phyloP scores from a whole-genome alignment of 2,113 vertebrate species.

The Pomatorhinus ruficollis region DNA sequence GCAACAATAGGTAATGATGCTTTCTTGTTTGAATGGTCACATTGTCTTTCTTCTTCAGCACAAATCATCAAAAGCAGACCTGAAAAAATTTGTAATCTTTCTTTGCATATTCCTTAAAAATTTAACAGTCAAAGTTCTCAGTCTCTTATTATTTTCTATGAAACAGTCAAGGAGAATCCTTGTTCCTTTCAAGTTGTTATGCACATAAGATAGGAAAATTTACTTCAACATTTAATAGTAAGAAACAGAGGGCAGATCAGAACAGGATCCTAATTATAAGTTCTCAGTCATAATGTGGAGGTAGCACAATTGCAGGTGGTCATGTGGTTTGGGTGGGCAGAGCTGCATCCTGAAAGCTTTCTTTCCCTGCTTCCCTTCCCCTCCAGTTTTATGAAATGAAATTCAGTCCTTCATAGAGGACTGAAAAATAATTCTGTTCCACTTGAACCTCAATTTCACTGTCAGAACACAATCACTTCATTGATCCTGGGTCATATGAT shows the following conservation, averaged over 20 bases:
- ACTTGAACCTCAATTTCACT: not conserved
- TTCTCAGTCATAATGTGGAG: not conserved
- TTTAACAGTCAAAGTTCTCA: not conserved
- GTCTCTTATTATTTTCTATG: not conserved
- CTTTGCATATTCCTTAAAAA: not conserved
- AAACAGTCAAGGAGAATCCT: not conserved
- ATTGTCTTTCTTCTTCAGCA: constrained; percentile 8
- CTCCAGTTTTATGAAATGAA: not conserved
- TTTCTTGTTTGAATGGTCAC: not conserved
- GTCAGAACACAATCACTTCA: not conserved
- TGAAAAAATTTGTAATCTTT: not conserved
- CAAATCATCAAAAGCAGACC: not conserved
- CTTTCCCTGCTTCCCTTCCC: not conserved
- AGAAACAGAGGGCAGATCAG: not conserved
- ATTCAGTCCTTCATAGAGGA: not conserved
- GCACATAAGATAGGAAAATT: not conserved
- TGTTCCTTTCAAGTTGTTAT: not conserved
- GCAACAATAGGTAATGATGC: constrained; percentile 60
- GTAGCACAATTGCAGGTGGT: not conserved
- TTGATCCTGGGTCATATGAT: not conserved
- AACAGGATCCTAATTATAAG: not conserved
- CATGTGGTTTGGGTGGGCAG: not conserved
- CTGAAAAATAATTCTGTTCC: not conserved
- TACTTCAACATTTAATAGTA: not conserved
- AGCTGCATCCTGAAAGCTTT: not conserved